phyloP scores from a whole-genome alignment of 2,797 vertebrate species.

The Pseudopleuronectes americanus region DNA sequence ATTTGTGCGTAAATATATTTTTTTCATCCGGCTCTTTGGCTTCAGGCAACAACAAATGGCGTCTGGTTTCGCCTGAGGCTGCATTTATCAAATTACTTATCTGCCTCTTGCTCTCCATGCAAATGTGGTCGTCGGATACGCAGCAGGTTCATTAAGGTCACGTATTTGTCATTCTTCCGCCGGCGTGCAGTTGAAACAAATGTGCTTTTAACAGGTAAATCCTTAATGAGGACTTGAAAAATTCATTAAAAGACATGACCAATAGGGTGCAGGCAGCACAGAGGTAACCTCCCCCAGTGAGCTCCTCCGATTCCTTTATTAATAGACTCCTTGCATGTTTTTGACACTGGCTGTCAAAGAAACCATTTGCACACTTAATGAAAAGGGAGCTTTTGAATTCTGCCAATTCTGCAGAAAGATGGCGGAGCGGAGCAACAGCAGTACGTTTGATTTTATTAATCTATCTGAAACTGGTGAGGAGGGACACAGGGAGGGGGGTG shows the following conservation, averaged over 20 bases:
- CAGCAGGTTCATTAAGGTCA: conserved; percentile 49
- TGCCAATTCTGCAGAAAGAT: conserved; percentile 74
- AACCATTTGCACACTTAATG: conserved; percentile 76
- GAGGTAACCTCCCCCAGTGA: conserved; percentile 60
- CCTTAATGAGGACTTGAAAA: conserved; percentile 70
- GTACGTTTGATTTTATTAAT: conserved; percentile 60
- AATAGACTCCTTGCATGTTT: conserved; percentile 70
- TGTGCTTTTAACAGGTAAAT: conserved; percentile 60
- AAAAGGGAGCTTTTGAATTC: conserved; percentile 62
- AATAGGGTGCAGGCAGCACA: conserved; percentile 65
- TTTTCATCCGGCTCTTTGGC: conserved; percentile 38
- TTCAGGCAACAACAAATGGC: conserved; percentile 68
- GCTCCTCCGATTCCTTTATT: conserved; percentile 62
- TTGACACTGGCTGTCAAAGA: conserved; percentile 76
- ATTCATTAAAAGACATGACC: conserved; percentile 65
- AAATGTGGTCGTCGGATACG: conserved; percentile 54
- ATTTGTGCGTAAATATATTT: conserved; percentile 32
- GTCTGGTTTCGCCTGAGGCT: conserved; percentile 57
- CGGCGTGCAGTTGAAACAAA: conserved; percentile 50
- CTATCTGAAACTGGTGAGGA: conserved; percentile 38
- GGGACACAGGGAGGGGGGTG: neutral
- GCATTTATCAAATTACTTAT: conserved; percentile 67
- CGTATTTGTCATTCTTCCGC: conserved; percentile 53
- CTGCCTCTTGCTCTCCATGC: conserved; percentile 56
- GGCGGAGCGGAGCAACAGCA: conserved; percentile 40